These are phyloP conservation scores for Sicus ferrugineus DNA, from an alignment of 2,888 invertebrate species.

Conservation along the genomic window DNA sequence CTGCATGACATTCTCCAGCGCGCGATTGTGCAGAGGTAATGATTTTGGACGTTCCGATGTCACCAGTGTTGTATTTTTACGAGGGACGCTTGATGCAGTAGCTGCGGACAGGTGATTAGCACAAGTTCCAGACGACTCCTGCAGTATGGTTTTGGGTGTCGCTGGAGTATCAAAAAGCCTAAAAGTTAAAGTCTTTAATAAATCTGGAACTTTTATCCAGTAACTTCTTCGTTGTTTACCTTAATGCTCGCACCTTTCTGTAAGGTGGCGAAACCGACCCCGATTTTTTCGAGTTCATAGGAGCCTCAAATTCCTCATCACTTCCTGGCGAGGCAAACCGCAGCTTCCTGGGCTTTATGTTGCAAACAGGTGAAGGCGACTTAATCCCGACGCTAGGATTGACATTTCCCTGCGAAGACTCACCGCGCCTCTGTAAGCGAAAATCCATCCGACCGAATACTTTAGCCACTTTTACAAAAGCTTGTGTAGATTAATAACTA, in stretches of 20 bases:
- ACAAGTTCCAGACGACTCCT: conserved; percentile 68
- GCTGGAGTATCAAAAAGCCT: conserved; percentile 85
- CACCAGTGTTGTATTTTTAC: conserved; percentile 44
- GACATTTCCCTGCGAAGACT: conserved; percentile 49
- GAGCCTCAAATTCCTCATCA: conserved; percentile 45
- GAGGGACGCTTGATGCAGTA: conserved; percentile 44
- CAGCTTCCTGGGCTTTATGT: conserved; percentile 59
- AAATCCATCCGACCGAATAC: conserved; percentile 48
- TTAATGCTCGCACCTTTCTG: conserved; percentile 69
- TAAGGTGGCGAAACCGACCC: conserved; percentile 67
- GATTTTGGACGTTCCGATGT: conserved; percentile 64
- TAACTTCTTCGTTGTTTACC: conserved; percentile 10
- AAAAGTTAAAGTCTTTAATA: conserved; percentile 24
- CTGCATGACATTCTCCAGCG: conserved; percentile 52
- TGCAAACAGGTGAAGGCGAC: conserved; percentile 53
- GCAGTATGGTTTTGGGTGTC: conserved; percentile 80
- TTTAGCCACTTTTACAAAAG: neutral
- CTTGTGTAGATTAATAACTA: too few relatives aligned
- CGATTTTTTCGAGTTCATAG: conserved; percentile 31
- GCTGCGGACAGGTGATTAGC: conserved; percentile 60
- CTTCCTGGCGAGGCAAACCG: conserved; percentile 58
- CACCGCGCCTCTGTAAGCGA: conserved; percentile 48
- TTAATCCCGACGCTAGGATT: conserved; percentile 57
- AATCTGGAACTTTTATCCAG: conserved; percentile 56
- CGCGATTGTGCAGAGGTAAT: conserved; percentile 57